Base-by-base conservation (phyloP, 2,113 vertebrate species). In the Oenanthe melanoleuca region DNA sequence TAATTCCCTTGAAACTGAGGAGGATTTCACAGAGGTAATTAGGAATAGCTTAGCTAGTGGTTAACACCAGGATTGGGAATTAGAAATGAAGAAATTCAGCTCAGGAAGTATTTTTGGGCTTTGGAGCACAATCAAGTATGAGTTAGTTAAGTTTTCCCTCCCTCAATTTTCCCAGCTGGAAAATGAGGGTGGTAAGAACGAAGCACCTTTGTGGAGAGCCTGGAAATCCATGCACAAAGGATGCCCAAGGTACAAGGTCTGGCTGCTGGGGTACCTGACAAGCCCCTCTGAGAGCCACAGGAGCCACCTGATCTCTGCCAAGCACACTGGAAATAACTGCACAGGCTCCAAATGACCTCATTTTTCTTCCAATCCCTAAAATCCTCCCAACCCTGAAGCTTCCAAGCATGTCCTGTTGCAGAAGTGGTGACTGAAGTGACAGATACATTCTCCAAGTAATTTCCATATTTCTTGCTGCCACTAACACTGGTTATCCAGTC, bases 401-500 rank as follows among this genome's bases (percentile, higher is more conserved):
- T 34, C 71, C 82, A 63, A 66, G 79, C 47, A 21, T 74, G 70
- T 67, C 84, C 80, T 80, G n/a, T 3, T 94, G 61, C 80, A 78
- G 33, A 24, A 63, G 19, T 9, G 3, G 52, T 8, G 77, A 18
- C 26, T 57, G 92, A 85, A 52, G 1, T 70, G 89, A 89, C 83
- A 88, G 49, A 87, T 25, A 29, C 69, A 45, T 80, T 77, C 89
- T 53, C 80, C 25, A 91, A 92, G 74, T 44, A 22, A 95, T 95
- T 93, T 93, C 83, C 77, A 14, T 85, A n/a, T 95, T 97, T 92
- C 91, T 96, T 86, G 24, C 82, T 80, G 74, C 77, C 79, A 64
- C 89, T 56, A 77, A 3, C 81, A 24, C 83, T 91, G 79, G 92
- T 85, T 96, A 92, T 81, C 89, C 89, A 97, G 75, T 74, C 92